Evolutionary conservation across 2,888 invertebrate species (phyloP), one percentile per base, ranked within the genome.

Genomic region (Sphaerophoria rueppellii): DNA sequence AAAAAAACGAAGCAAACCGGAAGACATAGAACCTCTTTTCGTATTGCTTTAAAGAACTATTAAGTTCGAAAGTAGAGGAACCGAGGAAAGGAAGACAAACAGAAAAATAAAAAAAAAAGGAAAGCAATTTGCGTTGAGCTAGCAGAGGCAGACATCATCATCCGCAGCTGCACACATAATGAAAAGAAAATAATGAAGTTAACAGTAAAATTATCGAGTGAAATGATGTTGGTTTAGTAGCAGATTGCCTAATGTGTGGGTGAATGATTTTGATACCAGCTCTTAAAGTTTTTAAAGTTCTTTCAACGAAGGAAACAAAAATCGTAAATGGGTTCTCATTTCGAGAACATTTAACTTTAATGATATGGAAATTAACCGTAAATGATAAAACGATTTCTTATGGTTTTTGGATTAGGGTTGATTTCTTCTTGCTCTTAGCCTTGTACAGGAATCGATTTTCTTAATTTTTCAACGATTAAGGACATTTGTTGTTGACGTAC

Each of bases 151-250:
- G 60, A 48, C 63, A 63, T 48, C 48, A 63, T 73, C 72, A 69
- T 61, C 50, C 43, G 50, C 82, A 74, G 78, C 57, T 82, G 82
- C 73, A 82, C 57, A 78, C 57, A 78, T 77, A 70, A 82, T 82
- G 78, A 69, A 82, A 73, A 48, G 43, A 57, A 73, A 82, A 78
- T 78, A 73, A 73, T 63, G 32, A 55, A 67, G 78, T 78, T 78
- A 78, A 70, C 73, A 73, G 73, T 73, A 65, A 76, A 71, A 76
- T 81, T 81, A 81, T 81, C 48, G 76, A 60, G 60, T 52, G 11
- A 54, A 81, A 76, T 71, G 76, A 46, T 71, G 43, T 70, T 40
- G 14, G 48, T 32, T 24, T 24, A 9, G 60, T 7, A 34, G 61
- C 61, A 34, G 71, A 48, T 54, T 43, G 46, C 14, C 35, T 46